Base-by-base conservation (phyloP, 2,888 invertebrate genomes). In the Nephrotoma guestfalica region DNA sequence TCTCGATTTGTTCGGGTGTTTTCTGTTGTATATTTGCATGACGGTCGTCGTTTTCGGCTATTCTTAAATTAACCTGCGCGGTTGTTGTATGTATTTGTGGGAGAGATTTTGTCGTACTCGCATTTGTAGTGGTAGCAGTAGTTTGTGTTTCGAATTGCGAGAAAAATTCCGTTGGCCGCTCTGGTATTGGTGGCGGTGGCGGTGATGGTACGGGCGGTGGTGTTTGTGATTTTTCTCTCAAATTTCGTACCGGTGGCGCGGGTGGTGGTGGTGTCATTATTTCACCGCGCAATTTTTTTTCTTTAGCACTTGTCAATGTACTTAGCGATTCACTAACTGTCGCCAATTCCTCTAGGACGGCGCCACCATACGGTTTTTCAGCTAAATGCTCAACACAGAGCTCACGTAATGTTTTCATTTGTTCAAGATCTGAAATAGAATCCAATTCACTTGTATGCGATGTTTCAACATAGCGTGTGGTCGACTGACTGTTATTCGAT, bases 281-380 rank as follows among this genome's bases (percentile, higher is more conserved):
- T 86, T 86, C 83, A 41, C 11, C 83, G 15, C n/a, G 45, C 30
- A 6, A 86, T 86, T 47, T n/a, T 86, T 87, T 87, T 42, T 42
- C 11, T 51, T 87, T 83, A 30, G 87, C 45, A 45, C 87, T 43
- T 0, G 88, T 88, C 11, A 87, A 7, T 87, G 88, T 18, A 88
- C 88, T 87, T 87, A 88, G 57, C 88, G 92, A 92, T 89, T 93
- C 91, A 9, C 95, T 94, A 11, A 95, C 94, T 57, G 92, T 92
- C 42, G 95, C 95, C 83, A 95, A 89, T 90, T 95, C 95, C 91
- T 94, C 94, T 87, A 95, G 91, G 88, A 96, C 93, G 89, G 94
- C 94, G 40, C 93, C 92, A 86, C 96, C 96, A 89, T 93, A 95
- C 4, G 96, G 96, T 90, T 95, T 92, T 6, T 93, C 92, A 18